A percentile compares a stretch with the other conserved stretches of the same genome.
These are phyloP conservation scores for Leptopilina myrica DNA, from an alignment of 2,888 invertebrate species.

Conservation along the genomic window DNA sequence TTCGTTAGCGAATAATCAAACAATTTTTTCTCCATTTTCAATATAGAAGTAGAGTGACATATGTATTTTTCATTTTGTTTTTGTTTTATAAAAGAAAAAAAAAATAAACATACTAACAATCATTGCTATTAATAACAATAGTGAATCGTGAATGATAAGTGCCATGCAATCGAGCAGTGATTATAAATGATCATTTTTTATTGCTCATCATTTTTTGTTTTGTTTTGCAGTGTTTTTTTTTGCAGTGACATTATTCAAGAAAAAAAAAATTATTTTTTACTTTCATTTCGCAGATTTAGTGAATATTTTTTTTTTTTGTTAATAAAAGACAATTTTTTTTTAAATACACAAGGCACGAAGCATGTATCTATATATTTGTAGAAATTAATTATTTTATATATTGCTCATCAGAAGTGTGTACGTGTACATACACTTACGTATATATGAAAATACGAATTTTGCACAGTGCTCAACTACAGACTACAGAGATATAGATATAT, in stretches of 20 bases:
- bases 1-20: too few species aligned
- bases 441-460: conserved; percentile 22
- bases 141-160: conserved; percentile 2
- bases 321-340: conserved; percentile 8
- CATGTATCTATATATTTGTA: not conserved
- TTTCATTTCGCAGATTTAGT: conserved; percentile 38
- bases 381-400: not conserved
- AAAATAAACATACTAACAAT: not conserved
- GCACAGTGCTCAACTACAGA: conserved; percentile 28
- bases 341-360: conserved; percentile 15
- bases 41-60: too few species aligned
- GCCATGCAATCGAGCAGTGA: conserved; percentile 39
- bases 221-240: not conserved
- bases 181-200: not conserved
- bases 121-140: not conserved
- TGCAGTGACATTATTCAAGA: not conserved
- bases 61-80: too few species aligned
- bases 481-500: not conserved
- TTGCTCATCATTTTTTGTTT: not conserved
- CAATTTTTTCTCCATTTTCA: too few species aligned
- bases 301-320: not conserved
- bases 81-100: not conserved
- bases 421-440: conserved; percentile 10
- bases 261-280: not conserved
- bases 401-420: conserved; percentile 27